Evolutionary conservation across 2,797 vertebrate genomes (phyloP).

Genomic region (Amblyraja radiata): DNA sequence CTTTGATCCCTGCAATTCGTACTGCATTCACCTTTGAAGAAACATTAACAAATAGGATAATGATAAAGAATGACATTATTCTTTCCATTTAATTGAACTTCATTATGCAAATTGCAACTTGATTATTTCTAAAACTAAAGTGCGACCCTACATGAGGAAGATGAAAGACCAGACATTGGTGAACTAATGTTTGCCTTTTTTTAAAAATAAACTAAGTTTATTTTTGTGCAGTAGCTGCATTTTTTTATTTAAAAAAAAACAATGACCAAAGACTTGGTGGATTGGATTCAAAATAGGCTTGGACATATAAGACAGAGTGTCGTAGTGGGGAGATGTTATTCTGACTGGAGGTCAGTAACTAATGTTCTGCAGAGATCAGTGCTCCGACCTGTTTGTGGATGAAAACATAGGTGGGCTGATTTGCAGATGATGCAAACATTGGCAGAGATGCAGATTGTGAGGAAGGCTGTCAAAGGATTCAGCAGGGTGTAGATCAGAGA

Average conservation of each 20-base stretch:
- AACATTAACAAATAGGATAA: slow-evolving; percentile 17
- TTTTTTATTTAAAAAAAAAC: not conserved
- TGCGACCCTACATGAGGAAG: slow-evolving; percentile 17
- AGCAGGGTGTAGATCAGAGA: too few relatives aligned
- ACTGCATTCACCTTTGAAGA: slow-evolving; percentile 15
- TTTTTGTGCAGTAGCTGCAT: not conserved
- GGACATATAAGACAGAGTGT: too few relatives aligned
- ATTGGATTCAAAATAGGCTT: too few relatives aligned
- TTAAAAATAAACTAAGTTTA: not conserved
- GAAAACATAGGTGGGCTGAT: too few relatives aligned
- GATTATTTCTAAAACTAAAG: not conserved
- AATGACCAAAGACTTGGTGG: not conserved
- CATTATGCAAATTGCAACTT: slow-evolving; percentile 11
- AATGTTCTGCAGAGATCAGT: too few relatives aligned
- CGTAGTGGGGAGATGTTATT: too few relatives aligned
- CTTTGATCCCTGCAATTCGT: not conserved
- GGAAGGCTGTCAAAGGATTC: too few relatives aligned
- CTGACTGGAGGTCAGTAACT: too few relatives aligned
- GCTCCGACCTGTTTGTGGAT: too few relatives aligned
- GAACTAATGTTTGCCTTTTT: not conserved
- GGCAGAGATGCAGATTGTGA: too few relatives aligned
- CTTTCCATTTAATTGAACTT: not conserved
- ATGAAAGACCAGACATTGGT: slow-evolving; percentile 8
- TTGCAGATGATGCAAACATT: too few relatives aligned
- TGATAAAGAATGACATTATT: slow-evolving; percentile 21